phyloP scores from a whole-genome alignment of 2,113 vertebrate genomes.

The Muntiacus muntjak region DNA sequence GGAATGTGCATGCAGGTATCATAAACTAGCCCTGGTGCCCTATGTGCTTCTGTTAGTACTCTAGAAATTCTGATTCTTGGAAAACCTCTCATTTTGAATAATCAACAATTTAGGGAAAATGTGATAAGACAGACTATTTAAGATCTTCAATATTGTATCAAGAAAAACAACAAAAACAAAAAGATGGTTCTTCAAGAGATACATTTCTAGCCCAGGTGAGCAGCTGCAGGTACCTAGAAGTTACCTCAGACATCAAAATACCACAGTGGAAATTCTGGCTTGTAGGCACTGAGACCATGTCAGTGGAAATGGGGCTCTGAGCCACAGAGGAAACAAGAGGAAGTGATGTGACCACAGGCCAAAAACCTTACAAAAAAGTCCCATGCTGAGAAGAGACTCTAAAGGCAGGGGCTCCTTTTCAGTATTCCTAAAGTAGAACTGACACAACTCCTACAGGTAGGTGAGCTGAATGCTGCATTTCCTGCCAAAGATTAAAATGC shows the following conservation, averaged over 20 bases:
- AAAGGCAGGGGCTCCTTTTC: not conserved
- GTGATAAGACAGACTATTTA: not conserved
- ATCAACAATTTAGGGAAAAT: not conserved
- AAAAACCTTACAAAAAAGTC: not conserved
- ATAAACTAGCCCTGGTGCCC: not conserved
- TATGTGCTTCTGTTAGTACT: too few relatives aligned
- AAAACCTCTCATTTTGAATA: not conserved
- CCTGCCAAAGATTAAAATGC: not conserved
- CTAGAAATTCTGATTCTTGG: not conserved
- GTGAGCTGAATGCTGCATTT: not conserved
- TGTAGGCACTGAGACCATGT: not conserved
- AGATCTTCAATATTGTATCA: not conserved
- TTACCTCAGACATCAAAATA: not conserved
- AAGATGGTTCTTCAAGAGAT: not conserved
- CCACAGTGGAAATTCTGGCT: not conserved
- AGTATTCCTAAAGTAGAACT: not conserved
- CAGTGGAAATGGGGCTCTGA: not conserved
- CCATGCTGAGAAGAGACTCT: not conserved
- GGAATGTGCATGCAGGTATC: accelerated
- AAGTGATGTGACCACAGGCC: not conserved
- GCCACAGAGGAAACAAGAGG: not conserved
- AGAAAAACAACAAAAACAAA: not conserved
- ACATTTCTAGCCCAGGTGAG: not conserved
- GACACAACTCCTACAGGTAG: too few relatives aligned
- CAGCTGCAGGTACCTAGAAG: not conserved